Conservation (phyloP, 2,113 vertebrate species). For the Scophthalmus maximus region DNA sequence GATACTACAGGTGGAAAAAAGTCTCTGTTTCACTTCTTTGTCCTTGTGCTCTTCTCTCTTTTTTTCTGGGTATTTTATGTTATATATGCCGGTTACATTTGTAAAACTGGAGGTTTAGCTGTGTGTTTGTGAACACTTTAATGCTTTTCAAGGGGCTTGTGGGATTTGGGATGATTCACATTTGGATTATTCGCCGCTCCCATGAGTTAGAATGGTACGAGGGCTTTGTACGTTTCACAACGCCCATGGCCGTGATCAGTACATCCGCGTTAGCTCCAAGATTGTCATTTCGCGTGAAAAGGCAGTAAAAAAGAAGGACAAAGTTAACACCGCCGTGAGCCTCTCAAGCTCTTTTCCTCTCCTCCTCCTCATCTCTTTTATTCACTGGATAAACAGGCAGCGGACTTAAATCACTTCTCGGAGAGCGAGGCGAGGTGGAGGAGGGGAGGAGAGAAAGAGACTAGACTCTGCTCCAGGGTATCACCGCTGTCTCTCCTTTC, state of each 20-base stretch:
- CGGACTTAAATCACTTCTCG: conserved; percentile 54
- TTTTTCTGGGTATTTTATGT: neutral
- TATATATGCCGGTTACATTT: too few relatives aligned
- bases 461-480: conserved; percentile 45
- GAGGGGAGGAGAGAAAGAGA: conserved; percentile 1
- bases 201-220: neutral
- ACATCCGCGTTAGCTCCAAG: neutral
- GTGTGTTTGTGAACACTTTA: neutral
- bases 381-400: conserved; percentile 47
- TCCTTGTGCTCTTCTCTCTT: neutral
- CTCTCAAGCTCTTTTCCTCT: conserved; percentile 50
- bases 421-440: neutral
- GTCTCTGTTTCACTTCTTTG: neutral
- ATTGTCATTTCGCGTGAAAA: conserved; percentile 34
- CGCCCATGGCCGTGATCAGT: neutral
- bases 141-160: neutral
- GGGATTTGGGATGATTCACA: neutral
- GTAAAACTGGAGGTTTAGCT: neutral
- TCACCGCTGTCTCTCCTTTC: conserved; percentile 6
- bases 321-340: conserved; percentile 32
- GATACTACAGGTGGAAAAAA: conserved; percentile 22
- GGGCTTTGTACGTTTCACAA: conserved; percentile 12
- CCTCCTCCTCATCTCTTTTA: conserved; percentile 47
- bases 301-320: too few relatives aligned
- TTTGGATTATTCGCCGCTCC: neutral